phyloP scores from a whole-genome alignment of 1,140 invertebrate genomes.

The Euura saliciscinereae region DNA sequence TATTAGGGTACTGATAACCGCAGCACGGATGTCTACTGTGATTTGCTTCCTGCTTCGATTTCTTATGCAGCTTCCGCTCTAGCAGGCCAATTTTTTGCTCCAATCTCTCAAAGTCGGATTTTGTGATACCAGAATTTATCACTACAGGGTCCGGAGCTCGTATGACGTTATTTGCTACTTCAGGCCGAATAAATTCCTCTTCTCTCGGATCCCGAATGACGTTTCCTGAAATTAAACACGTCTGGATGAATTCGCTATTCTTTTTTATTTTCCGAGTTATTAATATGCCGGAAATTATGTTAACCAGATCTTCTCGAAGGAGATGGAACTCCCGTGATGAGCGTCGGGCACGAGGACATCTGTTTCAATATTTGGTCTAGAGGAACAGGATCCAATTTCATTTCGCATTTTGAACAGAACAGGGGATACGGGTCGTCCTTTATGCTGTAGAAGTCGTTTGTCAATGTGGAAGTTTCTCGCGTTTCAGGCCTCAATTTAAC shows the following conservation, averaged over 20 bases:
- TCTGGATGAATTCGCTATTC: not conserved
- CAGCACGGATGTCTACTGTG: not conserved
- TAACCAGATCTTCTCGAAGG: constrained; percentile 25
- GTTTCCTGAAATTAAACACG: not conserved
- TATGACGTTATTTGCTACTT: not conserved
- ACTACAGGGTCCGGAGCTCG: not conserved
- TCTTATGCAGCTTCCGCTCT: constrained; percentile 34
- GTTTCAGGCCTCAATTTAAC: not conserved
- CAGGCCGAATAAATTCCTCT: not conserved
- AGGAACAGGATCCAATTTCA: constrained; percentile 19
- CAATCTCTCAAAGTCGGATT: constrained; percentile 26
- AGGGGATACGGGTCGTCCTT: constrained; percentile 36
- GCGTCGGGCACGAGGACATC: constrained; percentile 29
- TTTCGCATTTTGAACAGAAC: constrained; percentile 39
- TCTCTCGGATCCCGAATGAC: not conserved
- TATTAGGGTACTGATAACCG: not conserved
- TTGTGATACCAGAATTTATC: not conserved
- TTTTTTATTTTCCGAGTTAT: too few species aligned
- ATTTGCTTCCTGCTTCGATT: not conserved
- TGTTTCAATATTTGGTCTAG: constrained; percentile 36
- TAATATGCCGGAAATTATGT: not conserved
- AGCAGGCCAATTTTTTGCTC: constrained; percentile 31
- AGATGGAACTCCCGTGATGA: constrained; percentile 21
- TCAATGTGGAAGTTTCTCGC: constrained; percentile 31
- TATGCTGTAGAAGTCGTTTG: constrained; percentile 31